Evolutionary conservation across 2,113 vertebrate genomes (phyloP).

Genomic region (Ibidorhyncha struthersii): DNA sequence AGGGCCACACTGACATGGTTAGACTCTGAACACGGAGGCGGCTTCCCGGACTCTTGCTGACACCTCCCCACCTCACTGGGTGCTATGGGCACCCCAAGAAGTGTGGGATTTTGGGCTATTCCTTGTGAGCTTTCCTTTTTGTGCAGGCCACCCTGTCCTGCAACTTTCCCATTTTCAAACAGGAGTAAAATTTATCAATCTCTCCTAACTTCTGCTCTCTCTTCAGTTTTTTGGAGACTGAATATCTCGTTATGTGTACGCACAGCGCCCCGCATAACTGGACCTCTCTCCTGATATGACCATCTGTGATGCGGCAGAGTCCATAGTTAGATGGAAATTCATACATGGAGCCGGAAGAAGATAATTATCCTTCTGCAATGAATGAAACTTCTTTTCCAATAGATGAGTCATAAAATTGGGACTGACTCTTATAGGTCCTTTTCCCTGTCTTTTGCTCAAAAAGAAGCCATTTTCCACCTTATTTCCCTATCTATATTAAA

Average conservation of each 20-base stretch:
- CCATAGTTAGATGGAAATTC: not conserved
- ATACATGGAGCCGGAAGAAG: not conserved
- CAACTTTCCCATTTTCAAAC: not conserved
- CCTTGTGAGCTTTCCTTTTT: not conserved
- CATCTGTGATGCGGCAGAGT: not conserved
- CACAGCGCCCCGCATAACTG: not conserved
- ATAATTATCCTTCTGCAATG: not conserved
- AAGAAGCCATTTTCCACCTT: not conserved
- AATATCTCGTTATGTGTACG: not conserved
- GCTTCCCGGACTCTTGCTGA: not conserved
- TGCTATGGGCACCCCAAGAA: not conserved
- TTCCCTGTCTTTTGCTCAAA: not conserved
- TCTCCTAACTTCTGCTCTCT: not conserved
- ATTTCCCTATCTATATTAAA: not conserved
- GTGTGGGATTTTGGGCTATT: not conserved
- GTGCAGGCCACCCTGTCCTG: not conserved
- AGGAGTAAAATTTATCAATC: not conserved
- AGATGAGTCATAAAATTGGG: not conserved
- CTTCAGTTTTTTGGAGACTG: not conserved
- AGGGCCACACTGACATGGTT: not conserved
- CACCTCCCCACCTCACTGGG: not conserved
- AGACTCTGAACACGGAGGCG: not conserved
- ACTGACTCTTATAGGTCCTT: not conserved
- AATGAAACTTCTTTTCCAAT: not conserved
- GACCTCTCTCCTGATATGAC: not conserved